These are phyloP conservation scores for Xiphophorus couchianus DNA, from an alignment of 2,113 vertebrate genomes.

Conservation along the genomic window DNA sequence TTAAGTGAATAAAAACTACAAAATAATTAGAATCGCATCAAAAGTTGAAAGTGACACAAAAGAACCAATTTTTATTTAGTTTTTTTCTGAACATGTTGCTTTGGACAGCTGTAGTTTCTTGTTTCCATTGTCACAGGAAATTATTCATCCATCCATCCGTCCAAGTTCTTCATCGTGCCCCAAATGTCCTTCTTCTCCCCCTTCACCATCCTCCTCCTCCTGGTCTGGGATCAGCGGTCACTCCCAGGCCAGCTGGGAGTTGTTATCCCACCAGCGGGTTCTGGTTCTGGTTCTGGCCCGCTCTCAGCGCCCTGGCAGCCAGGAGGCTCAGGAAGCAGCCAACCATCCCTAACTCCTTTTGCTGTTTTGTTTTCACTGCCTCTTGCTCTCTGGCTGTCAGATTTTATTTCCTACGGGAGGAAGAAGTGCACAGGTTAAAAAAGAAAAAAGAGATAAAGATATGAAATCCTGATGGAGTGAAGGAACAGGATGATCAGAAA, in stretches of 20 bases:
- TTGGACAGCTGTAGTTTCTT: neutral
- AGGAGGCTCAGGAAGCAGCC: conserved; percentile 11
- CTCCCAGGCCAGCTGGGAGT: conserved; percentile 47
- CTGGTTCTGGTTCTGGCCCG: conserved; percentile 40
- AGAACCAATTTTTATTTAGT: neutral
- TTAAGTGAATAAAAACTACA: neutral
- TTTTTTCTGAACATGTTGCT: neutral
- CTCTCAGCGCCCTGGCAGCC: conserved; percentile 10
- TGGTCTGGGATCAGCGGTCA: conserved; percentile 22
- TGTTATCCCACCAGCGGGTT: conserved; percentile 43
- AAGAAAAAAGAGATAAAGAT: too few relatives aligned
- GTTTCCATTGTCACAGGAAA: neutral
- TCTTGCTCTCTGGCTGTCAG: conserved; percentile 3
- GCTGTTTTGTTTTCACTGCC: neutral
- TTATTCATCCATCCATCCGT: neutral
- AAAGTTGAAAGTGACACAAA: neutral
- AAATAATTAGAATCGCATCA: neutral
- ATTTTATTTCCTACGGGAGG: neutral
- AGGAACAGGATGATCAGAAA: conserved; percentile 4
- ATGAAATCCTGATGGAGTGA: neutral
- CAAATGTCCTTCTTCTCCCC: conserved; percentile 13
- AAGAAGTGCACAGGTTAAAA: neutral
- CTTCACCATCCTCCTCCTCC: conserved; percentile 27
- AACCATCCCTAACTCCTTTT: neutral
- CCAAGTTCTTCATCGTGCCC: neutral